Evolutionary conservation across 2,797 vertebrate genomes (phyloP), one percentile per base, ranked within the genome.

Genomic region (Lutjanus campechanus): DNA sequence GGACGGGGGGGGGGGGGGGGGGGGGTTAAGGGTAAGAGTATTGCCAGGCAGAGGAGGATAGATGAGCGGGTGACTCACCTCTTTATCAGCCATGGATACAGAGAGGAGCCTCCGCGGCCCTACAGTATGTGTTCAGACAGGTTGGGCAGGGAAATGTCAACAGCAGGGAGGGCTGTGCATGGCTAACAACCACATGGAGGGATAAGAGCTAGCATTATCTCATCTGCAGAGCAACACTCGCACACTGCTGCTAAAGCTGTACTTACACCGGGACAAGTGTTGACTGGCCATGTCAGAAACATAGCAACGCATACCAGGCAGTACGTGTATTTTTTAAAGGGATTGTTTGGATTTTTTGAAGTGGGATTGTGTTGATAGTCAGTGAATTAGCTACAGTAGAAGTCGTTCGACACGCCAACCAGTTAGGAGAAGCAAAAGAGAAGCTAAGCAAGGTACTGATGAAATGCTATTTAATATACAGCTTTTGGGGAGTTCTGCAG

Each of bases 111-210:
- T 79, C 77, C 74, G 8, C 79, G 74, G 84, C 83, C 80, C 83
- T 72, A 36, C 29, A 36, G 29, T 36, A 86, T 87, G 89, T 91
- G 91, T 89, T 91, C 88, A 90, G 91, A 92, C 91, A 90, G 90
- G 88, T 83, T 69, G 88, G 88, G 89, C 76, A 85, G 82, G 82
- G 84, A 94, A 92, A 92, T 91, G 92, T 95, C 94, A 93, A 92
- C 92, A 91, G 73, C 74, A 50, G 63, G 65, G 85, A 88, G 87
- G 83, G 80, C 55, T 86, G 81, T 69, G 69, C 80, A 69, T 54
- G 66, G 85, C 78, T 91, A 90, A 90, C 89, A 88, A 86, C 82
- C 86, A 76, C 79, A 77, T 46, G 83, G 79, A 87, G 6, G 83
- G 85, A 92, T 91, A 91, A 89, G 81, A 73, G 66, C 83, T 79